Evolutionary conservation across 2,113 vertebrate genomes (phyloP).

Genomic region (Ahaetulla prasina): DNA sequence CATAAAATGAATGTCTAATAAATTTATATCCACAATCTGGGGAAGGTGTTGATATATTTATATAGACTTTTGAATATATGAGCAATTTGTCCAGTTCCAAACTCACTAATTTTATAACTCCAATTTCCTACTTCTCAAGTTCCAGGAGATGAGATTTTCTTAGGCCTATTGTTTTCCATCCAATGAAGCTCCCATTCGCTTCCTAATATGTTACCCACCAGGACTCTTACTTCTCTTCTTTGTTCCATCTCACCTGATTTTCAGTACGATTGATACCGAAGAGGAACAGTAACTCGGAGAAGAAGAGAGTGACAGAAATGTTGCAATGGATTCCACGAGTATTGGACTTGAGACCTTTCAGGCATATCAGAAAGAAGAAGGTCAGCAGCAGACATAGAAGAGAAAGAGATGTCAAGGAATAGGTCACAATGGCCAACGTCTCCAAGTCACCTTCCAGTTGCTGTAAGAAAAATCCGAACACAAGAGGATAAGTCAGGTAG

Average conservation of each 20-base stretch:
- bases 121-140: not conserved
- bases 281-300: slow-evolving; percentile 91
- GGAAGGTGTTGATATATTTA: not conserved
- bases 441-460: slow-evolving; percentile 95
- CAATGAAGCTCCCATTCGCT: not conserved
- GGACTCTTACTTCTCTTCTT: slow-evolving; percentile 1
- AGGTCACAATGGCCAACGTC: slow-evolving; percentile 88
- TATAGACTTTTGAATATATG: not conserved
- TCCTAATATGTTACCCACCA: not conserved
- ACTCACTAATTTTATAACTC: not conserved
- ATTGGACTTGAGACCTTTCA: slow-evolving; percentile 95
- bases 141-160: not conserved
- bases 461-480: slow-evolving; percentile 61
- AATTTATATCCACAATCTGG: not conserved
- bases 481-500: slow-evolving; percentile 13
- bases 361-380: slow-evolving; percentile 83
- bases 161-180: not conserved
- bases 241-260: slow-evolving; percentile 81
- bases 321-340: slow-evolving; percentile 92
- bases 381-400: slow-evolving; percentile 86
- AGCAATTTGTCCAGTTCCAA: not conserved
- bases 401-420: slow-evolving; percentile 83
- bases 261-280: slow-evolving; percentile 92
- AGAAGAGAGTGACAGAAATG: slow-evolving; percentile 83
- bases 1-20: not conserved